These are phyloP conservation scores for Otocyon megalotis DNA, from an alignment of 2,113 vertebrate genomes.

Conservation along the genomic window DNA sequence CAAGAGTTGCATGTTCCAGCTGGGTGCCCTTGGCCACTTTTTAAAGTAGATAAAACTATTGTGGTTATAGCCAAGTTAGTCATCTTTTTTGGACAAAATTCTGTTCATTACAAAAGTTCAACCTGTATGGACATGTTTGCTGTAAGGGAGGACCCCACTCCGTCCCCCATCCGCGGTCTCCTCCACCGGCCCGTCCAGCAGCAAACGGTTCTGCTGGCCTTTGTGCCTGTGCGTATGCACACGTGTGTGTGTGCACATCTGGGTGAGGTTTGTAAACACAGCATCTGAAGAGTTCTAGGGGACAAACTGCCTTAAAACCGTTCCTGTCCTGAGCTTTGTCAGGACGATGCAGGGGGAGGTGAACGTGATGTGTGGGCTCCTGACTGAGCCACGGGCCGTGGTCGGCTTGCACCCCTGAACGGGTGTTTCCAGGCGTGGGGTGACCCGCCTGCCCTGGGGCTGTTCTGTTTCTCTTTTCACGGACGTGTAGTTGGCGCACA, in stretches of 20 bases:
- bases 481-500: rapidly evolving
- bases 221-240: neutral
- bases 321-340: rapidly evolving
- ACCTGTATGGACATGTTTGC: neutral
- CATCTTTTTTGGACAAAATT: neutral
- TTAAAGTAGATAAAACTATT: neutral
- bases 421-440: too few relatives aligned
- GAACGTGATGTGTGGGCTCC: rapidly evolving
- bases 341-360: neutral
- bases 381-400: rapidly evolving
- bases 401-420: rapidly evolving
- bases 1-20: neutral
- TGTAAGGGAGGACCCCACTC: too few relatives aligned
- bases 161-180: rapidly evolving
- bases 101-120: neutral
- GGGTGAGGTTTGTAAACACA: rapidly evolving
- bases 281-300: neutral
- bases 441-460: neutral
- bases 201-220: neutral
- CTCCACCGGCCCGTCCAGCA: rapidly evolving
- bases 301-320: neutral
- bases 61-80: neutral
- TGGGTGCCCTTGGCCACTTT: neutral
- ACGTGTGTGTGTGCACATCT: too few relatives aligned
- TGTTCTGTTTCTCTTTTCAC: neutral